Evolutionary conservation across 2,113 vertebrate genomes (phyloP).

Genomic region (Channa maculata): DNA sequence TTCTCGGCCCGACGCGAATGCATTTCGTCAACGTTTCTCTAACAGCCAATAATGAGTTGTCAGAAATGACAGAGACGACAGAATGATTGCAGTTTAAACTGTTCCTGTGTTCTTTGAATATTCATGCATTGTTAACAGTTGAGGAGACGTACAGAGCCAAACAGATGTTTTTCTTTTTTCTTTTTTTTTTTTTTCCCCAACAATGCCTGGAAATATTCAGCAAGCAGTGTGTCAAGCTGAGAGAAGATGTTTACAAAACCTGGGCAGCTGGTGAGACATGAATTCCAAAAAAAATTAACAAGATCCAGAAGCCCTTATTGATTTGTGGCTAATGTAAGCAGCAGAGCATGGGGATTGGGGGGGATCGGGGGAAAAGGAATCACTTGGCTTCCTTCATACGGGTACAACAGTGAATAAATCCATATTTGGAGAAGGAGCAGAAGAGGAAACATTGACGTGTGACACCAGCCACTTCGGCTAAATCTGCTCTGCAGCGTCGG

Average conservation of each 20-base stretch:
- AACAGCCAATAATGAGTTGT: constrained; percentile 55
- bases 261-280: constrained; percentile 42
- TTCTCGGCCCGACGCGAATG: not conserved
- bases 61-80: constrained; percentile 49
- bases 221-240: constrained; percentile 23
- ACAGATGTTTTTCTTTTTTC: constrained; percentile 51
- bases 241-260: constrained; percentile 55
- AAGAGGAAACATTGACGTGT: constrained; percentile 4
- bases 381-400: constrained; percentile 32
- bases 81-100: constrained; percentile 51
- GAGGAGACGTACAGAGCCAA: constrained; percentile 37
- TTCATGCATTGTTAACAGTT: constrained; percentile 49
- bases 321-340: constrained; percentile 56
- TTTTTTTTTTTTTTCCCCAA: not conserved
- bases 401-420: constrained; percentile 33
- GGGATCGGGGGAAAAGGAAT: constrained; percentile 9
- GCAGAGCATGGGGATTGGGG: constrained; percentile 33
- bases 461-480: not conserved
- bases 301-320: constrained; percentile 54
- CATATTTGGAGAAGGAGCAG: constrained; percentile 16
- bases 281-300: constrained; percentile 42
- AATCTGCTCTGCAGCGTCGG: not conserved
- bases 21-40: constrained; percentile 51
- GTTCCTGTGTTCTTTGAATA: constrained; percentile 50
- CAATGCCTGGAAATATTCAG: constrained; percentile 47